Conservation (phyloP, 2,113 vertebrate genomes). For the Pollachius pollachius region DNA sequence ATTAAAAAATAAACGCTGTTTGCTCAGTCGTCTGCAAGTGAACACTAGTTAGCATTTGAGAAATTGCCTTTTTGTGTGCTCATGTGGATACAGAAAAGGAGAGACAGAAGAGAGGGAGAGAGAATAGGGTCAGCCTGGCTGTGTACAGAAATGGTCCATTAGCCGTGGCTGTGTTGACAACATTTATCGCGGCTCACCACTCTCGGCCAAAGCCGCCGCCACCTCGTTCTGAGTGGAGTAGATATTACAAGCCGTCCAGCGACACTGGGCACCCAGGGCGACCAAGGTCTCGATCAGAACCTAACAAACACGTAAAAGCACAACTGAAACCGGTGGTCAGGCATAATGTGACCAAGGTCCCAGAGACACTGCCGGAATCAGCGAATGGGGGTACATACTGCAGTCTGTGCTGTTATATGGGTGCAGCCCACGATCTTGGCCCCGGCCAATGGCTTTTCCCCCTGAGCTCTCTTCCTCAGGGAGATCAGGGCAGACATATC, state of each 20-base stretch:
- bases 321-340: neutral
- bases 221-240: constrained; percentile 98
- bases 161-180: neutral
- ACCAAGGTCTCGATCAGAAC: constrained; percentile 97
- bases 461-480: constrained; percentile 95
- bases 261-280: constrained; percentile 94
- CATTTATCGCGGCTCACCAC: constrained; percentile 70
- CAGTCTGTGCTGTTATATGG: constrained; percentile 97
- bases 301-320: constrained; percentile 54
- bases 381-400: constrained; percentile 73
- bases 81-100: neutral
- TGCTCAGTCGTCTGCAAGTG: no score
- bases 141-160: neutral
- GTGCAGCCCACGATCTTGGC: constrained; percentile 98
- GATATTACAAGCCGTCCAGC: constrained; percentile 98
- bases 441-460: constrained; percentile 95
- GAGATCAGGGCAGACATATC: constrained; percentile 99
- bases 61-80: no score
- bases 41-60: no score
- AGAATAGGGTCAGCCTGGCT: neutral
- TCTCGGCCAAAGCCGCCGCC: constrained; percentile 91
- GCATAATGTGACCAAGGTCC: no score
- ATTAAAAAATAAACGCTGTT: no score
- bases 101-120: neutral
- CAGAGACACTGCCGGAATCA: neutral